Evolutionary conservation across 1,140 invertebrate genomes (phyloP).

Genomic region (Monochamus saltuarius): DNA sequence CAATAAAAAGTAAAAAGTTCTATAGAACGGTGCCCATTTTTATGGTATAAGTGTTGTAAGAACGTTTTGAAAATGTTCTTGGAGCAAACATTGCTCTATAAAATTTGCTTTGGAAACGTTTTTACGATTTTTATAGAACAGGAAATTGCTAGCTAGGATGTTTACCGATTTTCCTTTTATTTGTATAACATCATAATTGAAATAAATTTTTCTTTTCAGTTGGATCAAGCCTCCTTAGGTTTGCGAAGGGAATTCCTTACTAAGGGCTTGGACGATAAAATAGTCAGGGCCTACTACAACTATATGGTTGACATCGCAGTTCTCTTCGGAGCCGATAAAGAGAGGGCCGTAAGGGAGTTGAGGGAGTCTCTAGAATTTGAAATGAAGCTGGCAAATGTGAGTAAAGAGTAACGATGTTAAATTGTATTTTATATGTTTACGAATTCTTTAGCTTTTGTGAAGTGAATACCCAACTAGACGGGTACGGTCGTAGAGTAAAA

Average conservation of each 20-base stretch:
- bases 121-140: no score
- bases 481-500: no score
- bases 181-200: no score
- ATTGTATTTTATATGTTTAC: background rate
- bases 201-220: conserved; percentile 54
- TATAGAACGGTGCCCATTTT: no score
- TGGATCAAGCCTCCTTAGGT: conserved; percentile 90
- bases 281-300: conserved; percentile 76
- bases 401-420: conserved; percentile 30
- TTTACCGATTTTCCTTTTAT: no score
- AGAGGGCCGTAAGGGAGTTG: conserved; percentile 71
- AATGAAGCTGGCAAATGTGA: conserved; percentile 89
- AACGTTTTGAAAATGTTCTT: no score
- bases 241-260: conserved; percentile 86
- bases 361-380: conserved; percentile 87
- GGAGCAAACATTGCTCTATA: no score
- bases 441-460: background rate
- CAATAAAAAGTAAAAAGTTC: no score
- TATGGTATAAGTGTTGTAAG: no score
- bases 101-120: no score
- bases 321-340: conserved; percentile 78
- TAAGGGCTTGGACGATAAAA: conserved; percentile 76
- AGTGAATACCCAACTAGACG: no score
- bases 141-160: no score
- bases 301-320: conserved; percentile 88